Evolutionary conservation across 2,797 vertebrate species (phyloP).

Genomic region (Ceyx erithaca): DNA sequence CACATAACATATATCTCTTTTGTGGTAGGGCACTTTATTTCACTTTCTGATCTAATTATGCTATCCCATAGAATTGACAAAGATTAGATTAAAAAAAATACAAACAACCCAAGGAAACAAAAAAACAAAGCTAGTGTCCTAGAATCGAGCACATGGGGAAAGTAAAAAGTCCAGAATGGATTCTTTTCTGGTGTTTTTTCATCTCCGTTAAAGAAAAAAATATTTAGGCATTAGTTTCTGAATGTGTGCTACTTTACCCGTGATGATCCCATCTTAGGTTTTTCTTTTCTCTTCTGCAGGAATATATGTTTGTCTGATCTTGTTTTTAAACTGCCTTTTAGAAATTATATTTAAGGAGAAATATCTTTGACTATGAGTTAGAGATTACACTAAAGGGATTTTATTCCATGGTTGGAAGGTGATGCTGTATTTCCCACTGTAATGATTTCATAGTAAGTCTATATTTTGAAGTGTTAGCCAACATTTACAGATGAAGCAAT

Average conservation of each 20-base stretch:
- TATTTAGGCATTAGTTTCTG: neutral
- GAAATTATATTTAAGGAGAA: conserved; percentile 21
- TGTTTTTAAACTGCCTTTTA: conserved; percentile 11
- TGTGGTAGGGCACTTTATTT: neutral
- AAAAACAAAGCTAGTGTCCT: neutral
- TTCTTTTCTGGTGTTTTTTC: neutral
- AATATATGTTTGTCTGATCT: neutral
- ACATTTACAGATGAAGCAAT: conserved; percentile 38
- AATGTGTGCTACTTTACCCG: neutral
- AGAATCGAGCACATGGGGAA: neutral
- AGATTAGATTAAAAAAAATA: neutral
- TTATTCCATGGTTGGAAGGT: conserved; percentile 1
- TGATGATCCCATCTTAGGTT: neutral
- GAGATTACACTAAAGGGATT: neutral
- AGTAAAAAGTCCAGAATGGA: neutral
- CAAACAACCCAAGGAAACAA: neutral
- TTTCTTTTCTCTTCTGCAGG: neutral
- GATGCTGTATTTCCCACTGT: conserved; percentile 21
- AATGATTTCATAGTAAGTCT: neutral
- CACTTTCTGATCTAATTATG: neutral
- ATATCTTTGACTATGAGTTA: conserved; percentile 29
- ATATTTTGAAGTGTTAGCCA: conserved; percentile 11
- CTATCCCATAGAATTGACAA: neutral
- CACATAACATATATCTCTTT: neutral
- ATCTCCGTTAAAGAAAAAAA: neutral